phyloP scores from a whole-genome alignment of 2,888 invertebrate genomes.

The Conistra vaccinii region DNA sequence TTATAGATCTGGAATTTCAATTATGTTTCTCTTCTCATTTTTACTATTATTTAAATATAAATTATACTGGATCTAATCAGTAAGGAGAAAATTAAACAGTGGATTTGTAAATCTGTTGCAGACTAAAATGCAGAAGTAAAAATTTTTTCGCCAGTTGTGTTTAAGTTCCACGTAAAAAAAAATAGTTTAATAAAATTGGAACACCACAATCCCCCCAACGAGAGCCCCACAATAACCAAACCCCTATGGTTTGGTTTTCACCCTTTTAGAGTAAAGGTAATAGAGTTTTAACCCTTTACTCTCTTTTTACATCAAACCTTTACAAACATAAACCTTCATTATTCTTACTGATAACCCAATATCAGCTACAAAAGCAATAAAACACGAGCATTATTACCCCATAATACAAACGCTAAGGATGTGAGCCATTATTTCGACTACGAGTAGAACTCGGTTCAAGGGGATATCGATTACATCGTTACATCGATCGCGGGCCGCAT shows the following conservation, averaged over 20 bases:
- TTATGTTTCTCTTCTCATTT: background rate
- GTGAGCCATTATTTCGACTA: slow-evolving; percentile 75
- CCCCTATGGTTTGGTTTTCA: too few species aligned
- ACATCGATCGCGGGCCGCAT: slow-evolving; percentile 64
- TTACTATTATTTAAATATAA: background rate
- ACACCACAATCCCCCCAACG: too few species aligned
- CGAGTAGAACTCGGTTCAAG: slow-evolving; percentile 72
- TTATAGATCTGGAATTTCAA: background rate
- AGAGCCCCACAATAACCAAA: too few species aligned
- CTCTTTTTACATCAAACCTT: too few species aligned
- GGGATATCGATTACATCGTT: slow-evolving; percentile 73
- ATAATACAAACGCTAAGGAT: slow-evolving; percentile 68
- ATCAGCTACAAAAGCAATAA: slow-evolving; percentile 31
- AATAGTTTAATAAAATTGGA: too few species aligned
- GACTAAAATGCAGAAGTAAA: background rate
- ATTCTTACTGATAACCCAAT: slow-evolving; percentile 1
- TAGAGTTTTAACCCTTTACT: too few species aligned
- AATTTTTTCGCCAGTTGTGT: background rate
- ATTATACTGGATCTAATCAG: background rate
- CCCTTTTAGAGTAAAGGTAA: too few species aligned
- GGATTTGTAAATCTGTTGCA: background rate
- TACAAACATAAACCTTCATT: background rate
- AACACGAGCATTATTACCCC: slow-evolving; percentile 55
- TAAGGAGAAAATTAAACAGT: background rate
- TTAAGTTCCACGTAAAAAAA: too few species aligned